Evolutionary conservation across 53 echinoderm and acorn worm species (phyloP), one percentile per base, ranked within the genome.

Genomic region (Henricia sp.): DNA sequence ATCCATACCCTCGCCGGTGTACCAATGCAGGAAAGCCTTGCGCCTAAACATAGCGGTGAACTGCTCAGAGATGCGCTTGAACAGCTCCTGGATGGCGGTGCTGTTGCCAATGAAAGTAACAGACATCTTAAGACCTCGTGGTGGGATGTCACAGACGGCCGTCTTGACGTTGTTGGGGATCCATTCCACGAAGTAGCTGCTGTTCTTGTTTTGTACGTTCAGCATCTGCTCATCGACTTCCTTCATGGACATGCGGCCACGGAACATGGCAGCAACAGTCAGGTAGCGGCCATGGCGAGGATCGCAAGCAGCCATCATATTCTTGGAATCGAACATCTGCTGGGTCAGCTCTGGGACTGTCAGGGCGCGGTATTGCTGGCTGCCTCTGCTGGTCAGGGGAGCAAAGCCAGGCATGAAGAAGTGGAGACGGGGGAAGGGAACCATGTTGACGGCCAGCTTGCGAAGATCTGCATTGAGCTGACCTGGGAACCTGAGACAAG

Each of bases 171-270:
- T 92, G 77, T 92, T 92, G 38, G 92, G 92, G 82, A 93, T 93
- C 93, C 93, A 93, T 90, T 93, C 93, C 16, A 93, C 93, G 78
- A 93, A 93, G 90, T 90, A 93, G 82, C 93, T 93, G 84, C 86
- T 90, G 84, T 93, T 93, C 77, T 90, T 89, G 84, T 93, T 93
- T 72, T 93, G 93, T 20, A 90, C 48, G 48, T 93, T 93, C 87
- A 93, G 51, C 89, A 93, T 90, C 77, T 93, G 93, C 51, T 93
- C 77, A 66, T 91, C 83, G 48, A 96, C 96, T 50, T 96, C 96
- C 83, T 96, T 96, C 96, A 96, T 96, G 85, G 96, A 96, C 96
- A 96, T 96, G 41, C 96, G 93, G 38, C 96, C 96, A 90, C 96
- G 93, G 94, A 96, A 96, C 40, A 96, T 88, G 58, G 88, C 88